Percentiles rank a stretch among this genome's conserved stretches.
Evolutionary conservation across 2,113 vertebrate genomes (phyloP).

Genomic region (Oxygymnocypris stewartii): DNA sequence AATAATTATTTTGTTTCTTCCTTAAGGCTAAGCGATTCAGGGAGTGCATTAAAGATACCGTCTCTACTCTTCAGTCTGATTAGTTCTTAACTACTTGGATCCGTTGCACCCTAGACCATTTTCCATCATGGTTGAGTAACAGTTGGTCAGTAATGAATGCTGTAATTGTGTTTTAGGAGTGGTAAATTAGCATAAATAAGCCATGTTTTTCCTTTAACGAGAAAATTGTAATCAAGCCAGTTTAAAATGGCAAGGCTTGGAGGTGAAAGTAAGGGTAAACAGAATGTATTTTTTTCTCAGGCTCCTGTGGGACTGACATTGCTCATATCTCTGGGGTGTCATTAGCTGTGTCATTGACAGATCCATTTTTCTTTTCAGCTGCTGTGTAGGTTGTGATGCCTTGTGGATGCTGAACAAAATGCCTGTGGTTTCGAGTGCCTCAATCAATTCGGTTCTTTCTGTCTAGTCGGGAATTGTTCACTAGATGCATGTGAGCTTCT

Average conservation of each 20-base stretch:
- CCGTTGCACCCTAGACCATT: slow-evolving; percentile 19
- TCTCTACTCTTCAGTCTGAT: slow-evolving; percentile 30
- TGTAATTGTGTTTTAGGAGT: slow-evolving; percentile 33
- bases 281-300: slow-evolving; percentile 8
- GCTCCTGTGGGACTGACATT: slow-evolving; percentile 31
- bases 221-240: slow-evolving; percentile 24
- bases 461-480: slow-evolving; percentile 15
- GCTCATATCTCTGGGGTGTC: slow-evolving; percentile 42
- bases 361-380: slow-evolving; percentile 11
- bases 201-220: slow-evolving; percentile 22
- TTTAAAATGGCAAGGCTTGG: slow-evolving; percentile 34
- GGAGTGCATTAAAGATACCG: slow-evolving; percentile 32
- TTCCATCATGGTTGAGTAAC: slow-evolving; percentile 21
- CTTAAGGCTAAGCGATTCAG: slow-evolving; percentile 41
- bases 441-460: slow-evolving; percentile 31
- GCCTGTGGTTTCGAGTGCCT: slow-evolving; percentile 25
- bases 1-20: background rate
- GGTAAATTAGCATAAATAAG: slow-evolving; percentile 44
- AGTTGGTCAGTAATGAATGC: slow-evolving; percentile 50
- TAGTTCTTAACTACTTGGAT: slow-evolving; percentile 10
- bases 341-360: slow-evolving; percentile 21
- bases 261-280: slow-evolving; percentile 42
- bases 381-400: slow-evolving; percentile 25
- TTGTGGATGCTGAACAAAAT: slow-evolving; percentile 30
- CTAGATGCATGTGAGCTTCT: slow-evolving; percentile 16